Evolutionary conservation across 2,113 vertebrate genomes (phyloP).

Genomic region (Tamias sibiricus): DNA sequence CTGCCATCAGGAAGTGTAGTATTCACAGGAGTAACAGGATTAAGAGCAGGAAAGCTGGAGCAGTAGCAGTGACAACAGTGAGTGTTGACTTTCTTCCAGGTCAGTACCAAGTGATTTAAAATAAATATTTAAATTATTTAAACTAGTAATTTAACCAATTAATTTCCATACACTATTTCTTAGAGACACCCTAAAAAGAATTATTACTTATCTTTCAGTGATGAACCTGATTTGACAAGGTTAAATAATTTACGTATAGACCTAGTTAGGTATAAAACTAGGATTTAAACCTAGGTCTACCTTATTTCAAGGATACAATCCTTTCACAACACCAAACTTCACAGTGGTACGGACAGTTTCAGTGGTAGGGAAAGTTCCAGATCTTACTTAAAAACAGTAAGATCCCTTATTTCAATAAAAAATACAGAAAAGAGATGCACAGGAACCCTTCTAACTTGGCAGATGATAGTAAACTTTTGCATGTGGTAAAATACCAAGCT

Average conservation of each 20-base stretch:
- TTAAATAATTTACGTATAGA: background rate
- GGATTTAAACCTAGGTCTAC: background rate
- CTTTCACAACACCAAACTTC: background rate
- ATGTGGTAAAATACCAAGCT: background rate
- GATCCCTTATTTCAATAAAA: conserved; percentile 22
- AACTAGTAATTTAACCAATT: conserved; percentile 9
- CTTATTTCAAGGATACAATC: background rate
- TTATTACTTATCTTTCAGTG: background rate
- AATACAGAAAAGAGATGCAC: background rate
- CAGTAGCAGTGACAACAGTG: background rate
- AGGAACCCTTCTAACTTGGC: background rate
- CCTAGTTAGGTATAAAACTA: background rate
- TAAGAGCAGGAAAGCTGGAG: background rate
- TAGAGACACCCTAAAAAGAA: background rate
- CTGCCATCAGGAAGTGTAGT: background rate
- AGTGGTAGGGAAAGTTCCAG: too few species aligned
- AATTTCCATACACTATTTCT: background rate
- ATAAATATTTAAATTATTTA: background rate
- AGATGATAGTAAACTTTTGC: background rate
- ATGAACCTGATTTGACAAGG: background rate
- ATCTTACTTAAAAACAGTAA: background rate
- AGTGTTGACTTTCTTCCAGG: background rate
- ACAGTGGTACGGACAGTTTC: background rate
- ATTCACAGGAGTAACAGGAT: background rate
- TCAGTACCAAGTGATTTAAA: background rate